Base-by-base conservation (phyloP, 2,797 vertebrate species). In the Pempheris klunzingeri region DNA sequence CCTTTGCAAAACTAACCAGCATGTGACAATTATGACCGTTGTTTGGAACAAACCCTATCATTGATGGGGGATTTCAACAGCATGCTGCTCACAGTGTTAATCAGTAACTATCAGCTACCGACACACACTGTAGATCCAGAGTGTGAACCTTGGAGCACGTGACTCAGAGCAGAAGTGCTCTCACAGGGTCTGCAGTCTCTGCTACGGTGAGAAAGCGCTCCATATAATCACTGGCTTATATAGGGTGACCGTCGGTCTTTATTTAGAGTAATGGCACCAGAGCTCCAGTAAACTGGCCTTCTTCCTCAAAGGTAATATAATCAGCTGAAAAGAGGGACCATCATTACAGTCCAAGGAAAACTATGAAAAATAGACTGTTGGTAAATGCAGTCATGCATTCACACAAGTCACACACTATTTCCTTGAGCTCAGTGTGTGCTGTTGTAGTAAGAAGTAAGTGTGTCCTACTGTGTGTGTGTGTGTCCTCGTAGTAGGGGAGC, bases 211-310 rank as follows among this genome's bases (percentile, higher is more conserved):
- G 62, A 32, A 30, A 3, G 71, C 10, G 52, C 71, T 76, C 55
- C 54, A 70, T 79, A 80, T 30, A 59, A 85, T 83, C 65, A 85
- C 17, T 38, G 62, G 66, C 59, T 79, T 80, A 74, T 65, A 79
- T 15, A 65, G 53, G 52, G 62, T 46, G 75, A 66, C 69, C 28
- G 32, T 59, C 74, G 50, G 43, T 71, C 81, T 83, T 81, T 88
- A 92, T 92, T 87, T 61, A 80, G 84, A 91, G 82, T 84, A 81
- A 92, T 86, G 63, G 55, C 80, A 77, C 39, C 50, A 22, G 38
- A 59, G 82, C 64, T 36, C 60, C 79, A 77, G 86, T 61, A 84
- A 88, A 86, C 82, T 38, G 80, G 74, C 77, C 79, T 85, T 83
- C 66, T 78, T 79, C 76, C 58, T 78, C 32, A 1, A 77, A 73